phyloP scores from a whole-genome alignment of 1,140 invertebrate species.

The Papilio glaucus region DNA sequence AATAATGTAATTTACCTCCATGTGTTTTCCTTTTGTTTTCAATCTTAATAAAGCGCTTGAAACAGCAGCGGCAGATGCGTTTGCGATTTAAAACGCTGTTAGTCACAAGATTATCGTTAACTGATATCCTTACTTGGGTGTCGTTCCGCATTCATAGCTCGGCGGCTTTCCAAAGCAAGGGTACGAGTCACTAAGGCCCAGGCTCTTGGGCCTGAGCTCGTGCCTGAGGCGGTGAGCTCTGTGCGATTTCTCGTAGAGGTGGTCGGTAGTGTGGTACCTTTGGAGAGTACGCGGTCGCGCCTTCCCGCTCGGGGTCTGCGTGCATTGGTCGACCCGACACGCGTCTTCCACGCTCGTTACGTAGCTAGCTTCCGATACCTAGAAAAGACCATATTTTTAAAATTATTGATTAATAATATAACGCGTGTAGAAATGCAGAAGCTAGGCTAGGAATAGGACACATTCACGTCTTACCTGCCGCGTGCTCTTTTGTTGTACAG shows the following conservation, averaged over 20 bases:
- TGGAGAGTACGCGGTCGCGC: conserved; percentile 66
- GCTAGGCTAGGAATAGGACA: neutral
- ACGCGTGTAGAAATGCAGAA: neutral
- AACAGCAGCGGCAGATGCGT: neutral
- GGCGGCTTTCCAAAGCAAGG: conserved; percentile 68
- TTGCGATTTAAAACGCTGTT: conserved; percentile 10
- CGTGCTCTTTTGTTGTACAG: no score
- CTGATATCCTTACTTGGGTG: conserved; percentile 63
- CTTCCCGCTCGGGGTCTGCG: conserved; percentile 74
- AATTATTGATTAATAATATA: neutral
- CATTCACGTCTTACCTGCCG: no score
- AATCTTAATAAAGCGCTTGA: neutral
- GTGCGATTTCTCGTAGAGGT: conserved; percentile 66
- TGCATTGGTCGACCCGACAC: conserved; percentile 69
- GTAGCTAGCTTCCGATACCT: conserved; percentile 78
- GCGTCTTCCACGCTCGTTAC: conserved; percentile 75
- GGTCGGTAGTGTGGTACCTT: conserved; percentile 77
- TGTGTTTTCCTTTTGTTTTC: neutral
- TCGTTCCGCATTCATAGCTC: conserved; percentile 69
- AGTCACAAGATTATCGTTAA: conserved; percentile 27
- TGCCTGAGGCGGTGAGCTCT: conserved; percentile 56
- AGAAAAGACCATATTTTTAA: conserved; percentile 39
- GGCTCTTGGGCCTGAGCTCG: conserved; percentile 62
- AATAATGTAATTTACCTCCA: conserved; percentile 12
- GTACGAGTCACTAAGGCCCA: conserved; percentile 68